Base-by-base conservation (phyloP, 2,797 vertebrate genomes). In the Phrynocephalus vlangalii region DNA sequence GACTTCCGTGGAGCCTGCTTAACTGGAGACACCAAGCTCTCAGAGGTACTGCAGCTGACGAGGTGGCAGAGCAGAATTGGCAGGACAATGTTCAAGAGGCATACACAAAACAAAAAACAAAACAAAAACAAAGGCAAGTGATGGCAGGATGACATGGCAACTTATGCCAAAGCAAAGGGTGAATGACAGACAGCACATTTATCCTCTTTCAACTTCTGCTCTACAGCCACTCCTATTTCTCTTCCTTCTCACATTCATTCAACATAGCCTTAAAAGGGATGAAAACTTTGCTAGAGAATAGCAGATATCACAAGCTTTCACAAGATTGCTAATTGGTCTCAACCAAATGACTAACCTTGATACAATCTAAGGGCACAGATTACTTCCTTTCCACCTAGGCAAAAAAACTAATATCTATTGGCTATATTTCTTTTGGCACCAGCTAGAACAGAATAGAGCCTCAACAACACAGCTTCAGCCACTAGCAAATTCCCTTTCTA, bases 1-100 rank as follows among this genome's bases (percentile, higher is more conserved):
- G 94, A 96, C 97, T 98, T 99, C 98, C 97, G 98, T 91, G 96
- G 97, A 84, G 97, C 97, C 96, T 98, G 98, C 80, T 98, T 97
- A 96, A 97, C 96, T 87, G 97, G 97, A 92, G 98, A 97, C 97
- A 97, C 97, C 96, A 97, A 95, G 93, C 97, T 98, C 95, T 99
- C 98, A 96, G 98, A 97, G 84, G 98, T 96, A 93, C 97, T 98
- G 96, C 98, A 98, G 97, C 98, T 99, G 97, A 95, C 93, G 95
- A 96, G 94, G 91, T 94, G 94, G 93, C 89, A 94, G 89, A 95
- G 93, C 93, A 94, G 95, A 93, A 89, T 94, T 93, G 94, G 95
- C 94, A 96, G 90, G 83, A 96, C 94, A 96, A 92, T 75, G 90
- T 91, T 95, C 94, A 92, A 94, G 95, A 94, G 91, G 95, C 82